phyloP scores from a whole-genome alignment of 2,888 invertebrate genomes.

The Muschampia plurimacula region DNA sequence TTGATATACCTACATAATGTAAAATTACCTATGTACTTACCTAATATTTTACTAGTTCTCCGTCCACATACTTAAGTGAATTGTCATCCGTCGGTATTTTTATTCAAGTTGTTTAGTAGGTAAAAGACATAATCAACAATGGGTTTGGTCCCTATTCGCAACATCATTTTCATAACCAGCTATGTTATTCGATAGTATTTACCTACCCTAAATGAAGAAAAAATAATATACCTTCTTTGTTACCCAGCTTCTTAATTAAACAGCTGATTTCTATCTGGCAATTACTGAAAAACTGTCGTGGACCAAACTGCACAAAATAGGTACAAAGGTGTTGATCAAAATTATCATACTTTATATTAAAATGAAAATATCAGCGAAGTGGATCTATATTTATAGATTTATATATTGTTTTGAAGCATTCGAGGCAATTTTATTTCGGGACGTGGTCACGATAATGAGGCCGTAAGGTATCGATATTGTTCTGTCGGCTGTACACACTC shows the following conservation, averaged over 20 bases:
- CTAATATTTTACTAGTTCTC: not conserved
- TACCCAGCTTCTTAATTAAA: not conserved
- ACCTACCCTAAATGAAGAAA: not conserved
- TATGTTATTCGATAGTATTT: not conserved
- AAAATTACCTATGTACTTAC: not conserved
- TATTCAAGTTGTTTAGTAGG: not conserved
- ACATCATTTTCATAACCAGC: not conserved
- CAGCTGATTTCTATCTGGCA: not conserved
- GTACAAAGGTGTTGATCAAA: not conserved
- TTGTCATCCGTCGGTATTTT: constrained; percentile 4
- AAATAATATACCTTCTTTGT: not conserved
- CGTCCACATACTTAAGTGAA: constrained; percentile 6
- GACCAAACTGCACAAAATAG: not conserved
- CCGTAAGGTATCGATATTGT: not conserved
- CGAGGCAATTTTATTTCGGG: constrained; percentile 29
- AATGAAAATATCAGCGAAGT: not conserved
- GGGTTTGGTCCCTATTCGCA: not conserved
- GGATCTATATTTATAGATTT: not conserved
- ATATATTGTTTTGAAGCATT: constrained; percentile 20
- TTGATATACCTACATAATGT: not conserved
- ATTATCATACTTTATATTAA: not conserved
- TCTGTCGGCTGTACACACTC: not conserved
- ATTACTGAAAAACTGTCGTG: not conserved
- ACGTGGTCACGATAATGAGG: constrained; percentile 16
- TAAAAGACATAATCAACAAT: not conserved